A percentile compares a stretch with the other conserved stretches of the same genome.
Evolutionary conservation across 1,140 invertebrate species (phyloP).

Genomic region (Dendrolimus punctatus): DNA sequence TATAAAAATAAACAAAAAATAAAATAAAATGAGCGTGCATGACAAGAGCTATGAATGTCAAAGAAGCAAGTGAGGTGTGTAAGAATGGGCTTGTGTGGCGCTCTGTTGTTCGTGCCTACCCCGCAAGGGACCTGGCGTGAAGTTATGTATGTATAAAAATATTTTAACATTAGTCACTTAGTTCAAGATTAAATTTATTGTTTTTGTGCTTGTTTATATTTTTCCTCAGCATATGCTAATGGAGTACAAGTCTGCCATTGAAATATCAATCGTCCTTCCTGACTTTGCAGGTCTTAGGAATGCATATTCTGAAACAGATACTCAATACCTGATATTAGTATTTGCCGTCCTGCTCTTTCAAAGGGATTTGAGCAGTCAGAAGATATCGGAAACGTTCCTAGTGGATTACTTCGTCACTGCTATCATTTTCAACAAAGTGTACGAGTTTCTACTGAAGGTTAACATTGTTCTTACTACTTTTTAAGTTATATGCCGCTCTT

Average conservation of each 20-base stretch:
- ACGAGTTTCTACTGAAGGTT: conserved; percentile 89
- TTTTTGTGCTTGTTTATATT: background rate
- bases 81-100: too few species aligned
- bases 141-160: too few species aligned
- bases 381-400: conserved; percentile 87
- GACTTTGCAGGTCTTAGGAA: conserved; percentile 79
- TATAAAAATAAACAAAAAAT: too few species aligned
- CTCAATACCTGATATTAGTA: conserved; percentile 93
- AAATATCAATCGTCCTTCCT: background rate
- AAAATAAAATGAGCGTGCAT: too few species aligned
- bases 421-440: conserved; percentile 87
- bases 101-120: too few species aligned
- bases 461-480: conserved; percentile 10
- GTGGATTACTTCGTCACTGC: conserved; percentile 94
- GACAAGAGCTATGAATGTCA: too few species aligned
- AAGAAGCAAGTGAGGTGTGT: too few species aligned
- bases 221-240: background rate
- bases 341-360: conserved; percentile 94
- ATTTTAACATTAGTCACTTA: too few species aligned
- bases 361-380: conserved; percentile 82
- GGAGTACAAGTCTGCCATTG: background rate
- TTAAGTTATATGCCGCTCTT: background rate
- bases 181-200: too few species aligned
- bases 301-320: conserved; percentile 93
- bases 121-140: too few species aligned